Conservation (phyloP, 2,888 invertebrate species). For the Ochropleura plecta region DNA sequence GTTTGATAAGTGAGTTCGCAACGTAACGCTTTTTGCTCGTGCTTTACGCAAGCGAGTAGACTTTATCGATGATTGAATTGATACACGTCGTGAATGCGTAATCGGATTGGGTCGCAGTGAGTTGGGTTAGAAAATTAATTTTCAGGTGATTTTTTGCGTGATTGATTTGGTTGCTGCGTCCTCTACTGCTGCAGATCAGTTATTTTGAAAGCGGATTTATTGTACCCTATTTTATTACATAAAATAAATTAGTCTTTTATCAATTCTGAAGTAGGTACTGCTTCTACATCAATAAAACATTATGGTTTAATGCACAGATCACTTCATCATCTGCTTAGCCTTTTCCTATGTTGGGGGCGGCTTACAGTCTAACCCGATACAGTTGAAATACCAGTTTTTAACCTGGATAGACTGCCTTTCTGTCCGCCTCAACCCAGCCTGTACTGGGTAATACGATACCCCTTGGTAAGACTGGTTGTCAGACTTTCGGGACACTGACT, state of each 20-base stretch:
- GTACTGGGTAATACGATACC: too few relatives aligned
- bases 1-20: slow-evolving; percentile 85
- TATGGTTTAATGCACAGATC: too few relatives aligned
- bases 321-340: too few relatives aligned
- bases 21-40: slow-evolving; percentile 83
- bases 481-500: too few relatives aligned
- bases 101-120: slow-evolving; percentile 66
- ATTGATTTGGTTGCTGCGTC: slow-evolving; percentile 19
- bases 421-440: too few relatives aligned
- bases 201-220: neutral
- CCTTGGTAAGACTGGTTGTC: too few relatives aligned
- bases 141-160: slow-evolving; percentile 26
- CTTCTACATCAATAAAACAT: too few relatives aligned
- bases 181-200: neutral
- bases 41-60: slow-evolving; percentile 85
- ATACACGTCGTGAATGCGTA: slow-evolving; percentile 84
- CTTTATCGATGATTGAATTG: slow-evolving; percentile 87
- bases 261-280: neutral
- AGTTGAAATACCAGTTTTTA: too few relatives aligned
- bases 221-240: neutral
- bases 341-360: too few relatives aligned
- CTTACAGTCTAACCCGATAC: too few relatives aligned
- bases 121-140: slow-evolving; percentile 53
- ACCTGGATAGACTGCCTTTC: too few relatives aligned
- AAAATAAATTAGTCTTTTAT: neutral